Evolutionary conservation across 2,797 vertebrate genomes (phyloP).

Genomic region (Margarornis squamiger): DNA sequence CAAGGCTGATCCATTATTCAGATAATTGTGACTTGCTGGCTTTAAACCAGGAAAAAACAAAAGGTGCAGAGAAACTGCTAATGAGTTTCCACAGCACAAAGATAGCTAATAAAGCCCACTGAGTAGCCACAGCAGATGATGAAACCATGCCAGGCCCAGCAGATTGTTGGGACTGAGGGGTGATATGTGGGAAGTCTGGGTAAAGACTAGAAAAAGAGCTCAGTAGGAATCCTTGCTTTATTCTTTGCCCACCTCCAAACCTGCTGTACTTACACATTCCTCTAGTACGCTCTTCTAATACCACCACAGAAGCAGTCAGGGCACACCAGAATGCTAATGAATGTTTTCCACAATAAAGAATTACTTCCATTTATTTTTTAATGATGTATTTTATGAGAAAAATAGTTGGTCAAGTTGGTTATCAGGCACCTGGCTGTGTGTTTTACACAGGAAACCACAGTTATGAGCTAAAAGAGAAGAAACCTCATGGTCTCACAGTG

Average conservation of each 20-base stretch:
- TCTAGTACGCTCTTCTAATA: not conserved
- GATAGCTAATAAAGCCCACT: not conserved
- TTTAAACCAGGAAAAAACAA: not conserved
- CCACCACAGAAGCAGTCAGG: not conserved
- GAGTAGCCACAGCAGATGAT: not conserved
- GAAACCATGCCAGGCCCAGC: not conserved
- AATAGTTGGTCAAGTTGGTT: not conserved
- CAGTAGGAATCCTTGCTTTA: not conserved
- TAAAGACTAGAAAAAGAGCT: not conserved
- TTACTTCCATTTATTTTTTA: not conserved
- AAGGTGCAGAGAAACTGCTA: not conserved
- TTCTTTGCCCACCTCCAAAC: not conserved
- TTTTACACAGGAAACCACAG: not conserved
- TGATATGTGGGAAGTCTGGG: not conserved
- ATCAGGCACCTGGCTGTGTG: not conserved
- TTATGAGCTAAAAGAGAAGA: conserved; percentile 2
- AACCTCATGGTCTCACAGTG: not conserved
- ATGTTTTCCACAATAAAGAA: not conserved
- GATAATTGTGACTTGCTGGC: not conserved
- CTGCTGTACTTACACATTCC: not conserved
- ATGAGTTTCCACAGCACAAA: not conserved
- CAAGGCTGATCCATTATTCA: not conserved
- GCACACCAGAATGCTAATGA: not conserved
- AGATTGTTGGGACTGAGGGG: not conserved
- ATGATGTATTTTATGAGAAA: not conserved